Evolutionary conservation across 2,888 invertebrate species (phyloP).

Genomic region (Nomada fucata): DNA sequence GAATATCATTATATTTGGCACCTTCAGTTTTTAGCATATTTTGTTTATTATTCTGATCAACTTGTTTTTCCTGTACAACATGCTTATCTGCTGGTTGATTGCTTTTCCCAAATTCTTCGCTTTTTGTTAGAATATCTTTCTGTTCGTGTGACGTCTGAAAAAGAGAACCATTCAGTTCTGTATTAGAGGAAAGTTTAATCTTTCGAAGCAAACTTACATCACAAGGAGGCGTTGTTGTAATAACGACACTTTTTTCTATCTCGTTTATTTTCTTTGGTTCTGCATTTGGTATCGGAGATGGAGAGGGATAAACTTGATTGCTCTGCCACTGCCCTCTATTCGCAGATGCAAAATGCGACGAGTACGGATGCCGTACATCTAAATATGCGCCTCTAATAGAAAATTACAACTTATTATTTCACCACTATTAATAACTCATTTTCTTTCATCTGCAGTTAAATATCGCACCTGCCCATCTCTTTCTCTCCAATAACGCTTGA

Average conservation of each 20-base stretch:
- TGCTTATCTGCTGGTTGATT: constrained; percentile 38
- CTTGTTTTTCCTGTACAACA: constrained; percentile 29
- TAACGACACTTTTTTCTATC: constrained; percentile 62
- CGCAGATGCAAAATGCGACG: constrained; percentile 72
- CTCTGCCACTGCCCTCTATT: constrained; percentile 77
- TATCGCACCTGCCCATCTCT: constrained; percentile 68
- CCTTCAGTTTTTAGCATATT: constrained; percentile 23
- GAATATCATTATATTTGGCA: constrained; percentile 48
- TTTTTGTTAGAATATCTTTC: constrained; percentile 39
- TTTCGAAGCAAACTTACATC: constrained; percentile 64
- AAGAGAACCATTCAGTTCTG: not conserved
- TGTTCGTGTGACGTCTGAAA: constrained; percentile 57
- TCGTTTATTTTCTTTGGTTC: constrained; percentile 62
- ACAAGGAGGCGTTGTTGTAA: constrained; percentile 66
- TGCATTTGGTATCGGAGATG: constrained; percentile 65
- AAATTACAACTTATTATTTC: constrained; percentile 8
- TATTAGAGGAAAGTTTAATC: not conserved
- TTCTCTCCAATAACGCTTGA: constrained; percentile 75
- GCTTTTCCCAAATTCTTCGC: constrained; percentile 28
- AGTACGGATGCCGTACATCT: constrained; percentile 57
- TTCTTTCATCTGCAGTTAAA: not conserved
- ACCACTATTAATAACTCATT: not conserved
- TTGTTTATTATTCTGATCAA: constrained; percentile 44
- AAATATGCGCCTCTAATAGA: constrained; percentile 43
- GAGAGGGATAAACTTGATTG: constrained; percentile 68